These are phyloP conservation scores for Synchiropus splendidus DNA, from an alignment of 2,113 vertebrate genomes.

Conservation along the genomic window DNA sequence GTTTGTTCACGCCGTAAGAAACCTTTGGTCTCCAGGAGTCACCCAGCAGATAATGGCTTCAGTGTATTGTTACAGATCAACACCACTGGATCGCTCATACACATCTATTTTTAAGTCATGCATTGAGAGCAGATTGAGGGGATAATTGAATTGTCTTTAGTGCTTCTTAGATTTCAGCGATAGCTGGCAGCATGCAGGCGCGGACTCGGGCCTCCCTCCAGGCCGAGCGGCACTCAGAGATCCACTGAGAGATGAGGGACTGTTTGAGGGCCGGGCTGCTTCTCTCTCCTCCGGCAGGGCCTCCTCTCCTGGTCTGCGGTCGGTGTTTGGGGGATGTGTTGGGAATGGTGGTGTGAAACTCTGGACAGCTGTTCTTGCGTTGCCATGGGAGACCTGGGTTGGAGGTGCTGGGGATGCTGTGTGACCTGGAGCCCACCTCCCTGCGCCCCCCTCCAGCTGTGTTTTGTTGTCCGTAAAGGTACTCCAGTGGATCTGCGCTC, in stretches of 20 bases:
- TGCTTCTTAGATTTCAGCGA: constrained; percentile 66
- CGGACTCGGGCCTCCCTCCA: constrained; percentile 69
- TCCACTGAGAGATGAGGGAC: constrained; percentile 63
- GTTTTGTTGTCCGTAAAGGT: constrained; percentile 59
- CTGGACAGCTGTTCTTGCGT: constrained; percentile 50
- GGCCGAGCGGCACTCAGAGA: constrained; percentile 66
- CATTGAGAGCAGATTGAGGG: constrained; percentile 6
- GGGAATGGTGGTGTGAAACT: constrained; percentile 31
- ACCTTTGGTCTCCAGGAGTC: too few species aligned
- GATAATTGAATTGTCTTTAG: not conserved
- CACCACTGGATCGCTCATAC: too few species aligned
- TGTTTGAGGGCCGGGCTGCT: constrained; percentile 42
- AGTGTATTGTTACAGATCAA: constrained; percentile 13
- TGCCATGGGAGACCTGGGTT: constrained; percentile 46
- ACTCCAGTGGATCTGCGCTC: constrained; percentile 66
- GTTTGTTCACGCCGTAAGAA: too few species aligned
- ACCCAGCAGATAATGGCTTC: not conserved
- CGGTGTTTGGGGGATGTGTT: constrained; percentile 9
- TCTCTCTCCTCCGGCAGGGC: constrained; percentile 14
- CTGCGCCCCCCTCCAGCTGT: constrained; percentile 13
- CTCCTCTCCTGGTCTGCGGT: not conserved
- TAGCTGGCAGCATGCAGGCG: constrained; percentile 72
- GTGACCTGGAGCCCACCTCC: constrained; percentile 22
- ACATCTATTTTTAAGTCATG: too few species aligned
- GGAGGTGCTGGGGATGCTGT: constrained; percentile 52